phyloP scores from a whole-genome alignment of 2,888 invertebrate genomes.

The Phortica okadai region DNA sequence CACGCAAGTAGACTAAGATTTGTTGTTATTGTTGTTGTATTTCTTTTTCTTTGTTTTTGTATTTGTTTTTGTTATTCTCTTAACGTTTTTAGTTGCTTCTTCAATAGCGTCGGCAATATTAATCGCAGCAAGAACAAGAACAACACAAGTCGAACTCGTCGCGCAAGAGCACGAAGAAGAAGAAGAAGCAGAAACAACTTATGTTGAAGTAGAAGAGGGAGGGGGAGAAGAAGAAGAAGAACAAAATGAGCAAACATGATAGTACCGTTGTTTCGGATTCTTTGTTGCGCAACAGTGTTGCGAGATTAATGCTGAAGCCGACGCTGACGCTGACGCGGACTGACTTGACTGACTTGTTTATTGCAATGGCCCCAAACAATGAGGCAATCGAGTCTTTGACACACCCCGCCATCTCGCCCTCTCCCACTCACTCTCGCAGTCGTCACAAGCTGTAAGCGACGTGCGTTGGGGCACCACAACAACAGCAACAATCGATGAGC shows the following conservation, averaged over 20 bases:
- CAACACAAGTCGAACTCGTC: background rate
- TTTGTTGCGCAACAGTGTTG: slow-evolving; percentile 74
- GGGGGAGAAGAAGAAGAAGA: slow-evolving; percentile 48
- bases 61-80: slow-evolving; percentile 36
- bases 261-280: slow-evolving; percentile 72
- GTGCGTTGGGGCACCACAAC: too few relatives aligned
- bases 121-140: slow-evolving; percentile 1
- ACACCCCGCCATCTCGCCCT: background rate
- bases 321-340: too few relatives aligned
- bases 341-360: slow-evolving; percentile 59
- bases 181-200: slow-evolving; percentile 8
- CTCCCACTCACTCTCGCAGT: too few relatives aligned
- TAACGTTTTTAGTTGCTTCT: slow-evolving; percentile 44
- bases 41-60: slow-evolving; percentile 32
- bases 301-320: slow-evolving; percentile 63
- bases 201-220: too few relatives aligned
- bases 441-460: too few relatives aligned
- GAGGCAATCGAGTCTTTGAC: slow-evolving; percentile 53
- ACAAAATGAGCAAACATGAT: slow-evolving; percentile 59
- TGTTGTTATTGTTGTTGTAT: background rate
- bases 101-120: slow-evolving; percentile 18
- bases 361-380: slow-evolving; percentile 52
- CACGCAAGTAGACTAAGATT: slow-evolving; percentile 60
- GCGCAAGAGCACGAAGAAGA: background rate
- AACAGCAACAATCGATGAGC: background rate